Conservation (phyloP, 2,797 vertebrate species). For the Phrynocephalus guinanensis region DNA sequence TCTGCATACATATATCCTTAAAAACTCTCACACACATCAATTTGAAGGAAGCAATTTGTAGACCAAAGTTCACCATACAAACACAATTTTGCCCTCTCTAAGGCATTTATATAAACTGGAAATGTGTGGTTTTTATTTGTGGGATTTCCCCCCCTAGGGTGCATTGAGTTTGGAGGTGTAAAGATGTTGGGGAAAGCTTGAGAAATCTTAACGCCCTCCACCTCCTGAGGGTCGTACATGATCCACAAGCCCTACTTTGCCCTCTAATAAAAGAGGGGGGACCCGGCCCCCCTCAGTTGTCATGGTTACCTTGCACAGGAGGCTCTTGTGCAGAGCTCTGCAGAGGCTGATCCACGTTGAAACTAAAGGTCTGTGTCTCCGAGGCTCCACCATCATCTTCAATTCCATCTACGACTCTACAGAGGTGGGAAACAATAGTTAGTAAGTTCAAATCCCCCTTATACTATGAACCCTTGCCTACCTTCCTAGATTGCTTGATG, state of each 20-base stretch:
- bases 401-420: slow-evolving; percentile 93
- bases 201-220: no score
- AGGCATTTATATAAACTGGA: no score
- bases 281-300: background rate
- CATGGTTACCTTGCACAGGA: slow-evolving; percentile 68
- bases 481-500: no score
- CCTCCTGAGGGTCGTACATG: background rate
- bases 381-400: slow-evolving; percentile 85
- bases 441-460: background rate
- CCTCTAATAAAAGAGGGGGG: background rate
- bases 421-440: slow-evolving; percentile 18
- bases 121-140: no score
- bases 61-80: no score
- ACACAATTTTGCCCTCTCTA: no score
- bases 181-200: no score
- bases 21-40: background rate
- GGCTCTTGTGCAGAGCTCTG: slow-evolving; percentile 48
- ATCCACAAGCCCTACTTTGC: no score
- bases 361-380: slow-evolving; percentile 82
- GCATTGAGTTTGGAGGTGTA: no score
- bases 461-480: background rate
- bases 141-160: no score
- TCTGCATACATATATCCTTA: no score
- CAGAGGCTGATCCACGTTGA: slow-evolving; percentile 77
- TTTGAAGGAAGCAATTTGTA: no score